Evolutionary conservation across 2,113 vertebrate genomes (phyloP), one percentile per base, ranked within the genome.

Genomic region (Solea senegalensis): DNA sequence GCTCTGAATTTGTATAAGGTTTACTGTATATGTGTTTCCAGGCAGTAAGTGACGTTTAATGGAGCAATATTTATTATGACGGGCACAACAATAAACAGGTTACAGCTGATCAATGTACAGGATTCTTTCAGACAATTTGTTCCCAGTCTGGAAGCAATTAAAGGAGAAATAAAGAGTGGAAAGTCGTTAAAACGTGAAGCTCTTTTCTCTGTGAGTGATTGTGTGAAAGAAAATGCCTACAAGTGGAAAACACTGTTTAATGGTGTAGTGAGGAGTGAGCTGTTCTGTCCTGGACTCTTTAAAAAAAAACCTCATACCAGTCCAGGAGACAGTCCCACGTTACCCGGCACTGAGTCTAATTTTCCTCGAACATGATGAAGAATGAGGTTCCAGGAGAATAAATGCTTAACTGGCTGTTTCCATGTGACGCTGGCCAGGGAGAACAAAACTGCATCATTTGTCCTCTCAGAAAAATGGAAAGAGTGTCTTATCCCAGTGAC

Each of bases 291-390:
- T 9, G 15, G 8, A 43, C 69, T 70, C 28, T 68, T 83, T 59
- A 61, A 63, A 55, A 63, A 55, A 7, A 60, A 46, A 52, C 12
- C 8, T 53, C 11, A 40, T 51, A 26, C 61, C 71, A 74, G 63
- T 41, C 72, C 76, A 72, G 59, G 52, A 81, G 66, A 69, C 63
- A 68, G 59, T 44, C 65, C 76, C 56, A 44, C 15, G 59, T 80
- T 78, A 65, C 28, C 15, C 64, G 49, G 43, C 34, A 48, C 13
- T 60, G 66, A 77, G 53, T 57, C 8, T 40, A 12, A 74, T 63
- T 86, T 87, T 82, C 69, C 83, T 64, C 11, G 48, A 28, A 76
- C 63, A 46, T 69, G 58, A 65, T 12, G 62, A 74, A 63, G 62
- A 76, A 64, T 51, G 52, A 43, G 46, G 60, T 49, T 40, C 59